Conservation (phyloP, 2,797 vertebrate species). For the Gallinago nigripennis region DNA sequence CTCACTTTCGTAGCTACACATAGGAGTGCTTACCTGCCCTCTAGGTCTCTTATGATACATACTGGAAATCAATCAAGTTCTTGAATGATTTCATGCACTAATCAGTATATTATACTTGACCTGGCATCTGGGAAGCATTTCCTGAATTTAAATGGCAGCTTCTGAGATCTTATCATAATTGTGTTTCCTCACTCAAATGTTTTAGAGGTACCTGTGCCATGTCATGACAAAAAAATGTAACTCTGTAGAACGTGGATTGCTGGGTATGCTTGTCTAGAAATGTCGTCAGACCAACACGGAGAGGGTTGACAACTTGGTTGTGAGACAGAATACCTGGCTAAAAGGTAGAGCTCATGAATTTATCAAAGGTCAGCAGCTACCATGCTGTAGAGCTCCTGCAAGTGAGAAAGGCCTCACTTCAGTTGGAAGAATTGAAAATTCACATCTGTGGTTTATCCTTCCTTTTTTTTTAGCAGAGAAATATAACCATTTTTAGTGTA, state of each 20-base stretch:
- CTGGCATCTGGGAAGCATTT: not conserved
- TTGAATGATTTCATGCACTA: not conserved
- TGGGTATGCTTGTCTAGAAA: not conserved
- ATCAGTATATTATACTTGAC: not conserved
- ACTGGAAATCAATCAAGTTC: not conserved
- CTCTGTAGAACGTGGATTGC: fast-evolving
- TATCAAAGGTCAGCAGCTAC: not conserved
- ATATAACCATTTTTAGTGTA: not conserved
- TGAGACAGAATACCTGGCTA: not conserved
- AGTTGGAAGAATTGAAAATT: not conserved
- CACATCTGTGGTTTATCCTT: not conserved
- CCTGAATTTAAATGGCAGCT: not conserved
- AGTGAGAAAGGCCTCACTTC: not conserved
- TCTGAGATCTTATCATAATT: not conserved
- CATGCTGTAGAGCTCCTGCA: not conserved
- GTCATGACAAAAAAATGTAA: not conserved
- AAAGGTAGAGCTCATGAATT: not conserved
- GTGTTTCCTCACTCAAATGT: not conserved
- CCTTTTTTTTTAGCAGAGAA: not conserved
- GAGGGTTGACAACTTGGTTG: not conserved
- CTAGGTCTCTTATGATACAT: fast-evolving
- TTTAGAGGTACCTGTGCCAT: not conserved
- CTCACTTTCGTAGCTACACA: not conserved
- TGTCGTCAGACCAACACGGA: not conserved
- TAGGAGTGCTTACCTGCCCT: not conserved